Evolutionary conservation across 1,140 invertebrate species (phyloP).

Genomic region (Drosophila pectinifera): DNA sequence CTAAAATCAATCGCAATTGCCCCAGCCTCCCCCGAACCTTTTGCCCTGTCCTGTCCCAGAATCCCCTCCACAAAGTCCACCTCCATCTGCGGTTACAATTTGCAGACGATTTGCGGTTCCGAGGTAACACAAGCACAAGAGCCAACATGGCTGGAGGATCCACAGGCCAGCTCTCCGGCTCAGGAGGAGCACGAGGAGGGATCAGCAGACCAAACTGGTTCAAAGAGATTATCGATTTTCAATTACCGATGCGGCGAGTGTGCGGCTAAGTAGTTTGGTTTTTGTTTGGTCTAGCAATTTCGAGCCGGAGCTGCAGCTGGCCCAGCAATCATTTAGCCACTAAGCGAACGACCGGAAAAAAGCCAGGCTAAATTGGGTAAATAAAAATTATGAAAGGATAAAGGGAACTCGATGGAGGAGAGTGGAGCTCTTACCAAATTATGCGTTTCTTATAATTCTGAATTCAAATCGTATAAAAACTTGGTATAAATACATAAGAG

Average conservation of each 20-base stretch:
- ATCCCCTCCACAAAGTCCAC: constrained; percentile 38
- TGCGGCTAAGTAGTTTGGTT: constrained; percentile 82
- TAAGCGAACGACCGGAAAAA: constrained; percentile 33
- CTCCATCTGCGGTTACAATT: constrained; percentile 73
- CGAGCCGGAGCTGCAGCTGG: constrained; percentile 63
- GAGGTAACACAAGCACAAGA: constrained; percentile 35
- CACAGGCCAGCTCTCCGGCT: constrained; percentile 12
- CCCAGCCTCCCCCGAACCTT: constrained; percentile 20
- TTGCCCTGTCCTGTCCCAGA: constrained; percentile 11
- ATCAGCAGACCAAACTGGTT: constrained; percentile 73
- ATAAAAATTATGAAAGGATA: constrained; percentile 35
- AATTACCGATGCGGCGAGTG: constrained; percentile 78
- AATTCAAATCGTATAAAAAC: neutral
- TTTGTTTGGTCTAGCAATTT: constrained; percentile 83
- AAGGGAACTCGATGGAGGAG: neutral
- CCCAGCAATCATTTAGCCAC: constrained; percentile 54
- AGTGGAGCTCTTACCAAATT: too few relatives aligned
- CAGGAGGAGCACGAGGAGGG: neutral
- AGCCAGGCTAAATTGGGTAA: constrained; percentile 31
- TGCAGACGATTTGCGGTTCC: constrained; percentile 79
- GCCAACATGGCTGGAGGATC: constrained; percentile 61
- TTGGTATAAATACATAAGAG: too few relatives aligned
- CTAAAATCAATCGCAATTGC: constrained; percentile 78
- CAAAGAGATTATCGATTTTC: constrained; percentile 83
- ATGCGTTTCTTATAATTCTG: too few relatives aligned